Evolutionary conservation across 2,888 invertebrate genomes (phyloP).

Genomic region (Torymus tubicola): DNA sequence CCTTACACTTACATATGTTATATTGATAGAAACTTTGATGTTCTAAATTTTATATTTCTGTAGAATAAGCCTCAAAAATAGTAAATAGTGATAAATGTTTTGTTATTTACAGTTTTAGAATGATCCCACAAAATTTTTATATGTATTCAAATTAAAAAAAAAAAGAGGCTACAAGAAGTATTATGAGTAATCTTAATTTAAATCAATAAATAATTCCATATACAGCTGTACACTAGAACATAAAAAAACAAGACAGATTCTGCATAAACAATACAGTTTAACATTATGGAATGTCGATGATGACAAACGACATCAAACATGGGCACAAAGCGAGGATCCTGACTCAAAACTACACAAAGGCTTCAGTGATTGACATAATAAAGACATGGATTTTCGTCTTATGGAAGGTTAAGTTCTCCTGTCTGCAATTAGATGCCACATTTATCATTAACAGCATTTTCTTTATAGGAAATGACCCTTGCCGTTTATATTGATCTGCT

Average conservation of each 20-base stretch:
- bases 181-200: constrained; percentile 21
- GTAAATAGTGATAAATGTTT: neutral
- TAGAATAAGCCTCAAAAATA: constrained; percentile 14
- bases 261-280: constrained; percentile 28
- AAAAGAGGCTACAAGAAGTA: neutral
- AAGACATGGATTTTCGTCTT: constrained; percentile 27
- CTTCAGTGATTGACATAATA: constrained; percentile 36
- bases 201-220: constrained; percentile 44
- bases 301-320: constrained; percentile 32
- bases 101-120: constrained; percentile 38
- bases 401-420: constrained; percentile 43
- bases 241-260: constrained; percentile 35
- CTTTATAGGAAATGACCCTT: constrained; percentile 14
- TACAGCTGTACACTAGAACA: constrained; percentile 38
- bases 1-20: constrained; percentile 18
- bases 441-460: constrained; percentile 42
- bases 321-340: constrained; percentile 43
- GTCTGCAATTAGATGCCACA: constrained; percentile 51
- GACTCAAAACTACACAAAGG: constrained; percentile 44
- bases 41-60: neutral
- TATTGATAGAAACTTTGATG: constrained; percentile 18
- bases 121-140: constrained; percentile 9
- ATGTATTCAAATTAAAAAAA: neutral
- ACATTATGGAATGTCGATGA: constrained; percentile 40
- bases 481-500: constrained; percentile 25